Base-by-base conservation (phyloP, 2,888 invertebrate species). In the Apodemia duryi region DNA sequence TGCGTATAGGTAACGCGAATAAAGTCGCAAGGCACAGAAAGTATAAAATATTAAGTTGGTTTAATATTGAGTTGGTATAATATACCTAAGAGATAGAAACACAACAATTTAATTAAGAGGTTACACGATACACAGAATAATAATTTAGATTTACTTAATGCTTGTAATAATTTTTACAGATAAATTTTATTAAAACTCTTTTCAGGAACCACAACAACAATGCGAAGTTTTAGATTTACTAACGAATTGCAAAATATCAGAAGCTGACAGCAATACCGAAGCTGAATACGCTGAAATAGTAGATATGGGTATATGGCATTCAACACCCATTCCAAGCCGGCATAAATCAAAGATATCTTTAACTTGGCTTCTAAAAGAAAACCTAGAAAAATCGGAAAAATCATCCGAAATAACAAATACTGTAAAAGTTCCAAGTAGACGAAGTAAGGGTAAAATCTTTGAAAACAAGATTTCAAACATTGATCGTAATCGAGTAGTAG, bases 281-380 rank as follows among this genome's bases (percentile, higher is more conserved):
- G 83, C 77, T 9, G 88, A 88, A 71, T 88, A 91, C 86, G 85
- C 85, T 2, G 88, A 90, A 77, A 86, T 89, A 65, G 75, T 74
- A 78, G 88, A 90, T 49, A 92, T 92, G 92, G 92, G 92, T 65
- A 78, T 91, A 64, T 92, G 90, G 88, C 91, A 91, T 72, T 91
- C 92, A 9, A 88, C 91, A 60, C 88, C 92, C 35, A 74, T 92
- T 69, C 80, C 88, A 51, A 84, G 84, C 61, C 79, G 89, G 35
- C 91, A 91, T 74, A 90, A 91, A 73, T 91, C 95, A 70, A 95
- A 95, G 84, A 93, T 95, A 83, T 95, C 95, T 66, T 90, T 96
- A 66, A 95, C 95, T 64, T 96, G 96, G 95, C 95, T 96, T 66
- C 86, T 96, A 54, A 94, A 94, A 76, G 94, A 95, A 71, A 94